Evolutionary conservation across 2,113 vertebrate species (phyloP), one percentile per base, ranked within the genome.

Genomic region (Microtus oregoni): DNA sequence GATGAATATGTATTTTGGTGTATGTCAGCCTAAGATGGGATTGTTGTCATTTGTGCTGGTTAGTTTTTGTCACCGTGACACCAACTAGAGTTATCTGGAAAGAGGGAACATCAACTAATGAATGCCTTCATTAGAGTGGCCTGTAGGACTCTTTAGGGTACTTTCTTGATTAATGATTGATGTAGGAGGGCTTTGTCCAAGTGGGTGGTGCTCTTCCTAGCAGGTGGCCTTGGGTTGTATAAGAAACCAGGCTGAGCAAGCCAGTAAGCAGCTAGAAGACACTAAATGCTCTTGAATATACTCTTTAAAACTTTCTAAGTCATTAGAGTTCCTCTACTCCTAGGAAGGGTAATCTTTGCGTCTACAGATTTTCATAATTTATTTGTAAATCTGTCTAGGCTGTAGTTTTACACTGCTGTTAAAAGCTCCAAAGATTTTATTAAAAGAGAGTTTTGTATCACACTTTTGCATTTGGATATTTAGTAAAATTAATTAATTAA

Each of bases 341-440:
- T 52, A 86, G 90, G 52, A 94, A 96, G 95, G 65, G 55, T 47
- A 87, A 26, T 95, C 67, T 95, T 96, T 58, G 68, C 82, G 70
- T n/a, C 77, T 96, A 47, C 26, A 83, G 65, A 78, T 92, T 94
- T 91, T 88, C 76, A 65, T 93, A 90, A 94, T 97, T 94, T 95
- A 93, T 95, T 88, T 96, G 55, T 68, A 87, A 81, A 20, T 83
- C 85, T 92, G 26, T 94, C 32, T 86, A 72, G 24, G 47, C 91
- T 91, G 63, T 91, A 82, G 91, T 94, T 91, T 91, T 96, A 35
- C 14, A 89, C 15, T 91, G 20, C 65, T 87, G 30, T 81, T n/a
- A 78, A 94, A 87, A 83, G 28, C 47, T 79, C 38, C n/a, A n/a
- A n/a, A n/a, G n/a, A n/a, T n/a, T n/a, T 90, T 75, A 7, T 68